A percentile compares a stretch with the other conserved stretches of the same genome.
Evolutionary conservation across 2,797 vertebrate species (phyloP).

Genomic region (Paramormyrops hopkinsi): DNA sequence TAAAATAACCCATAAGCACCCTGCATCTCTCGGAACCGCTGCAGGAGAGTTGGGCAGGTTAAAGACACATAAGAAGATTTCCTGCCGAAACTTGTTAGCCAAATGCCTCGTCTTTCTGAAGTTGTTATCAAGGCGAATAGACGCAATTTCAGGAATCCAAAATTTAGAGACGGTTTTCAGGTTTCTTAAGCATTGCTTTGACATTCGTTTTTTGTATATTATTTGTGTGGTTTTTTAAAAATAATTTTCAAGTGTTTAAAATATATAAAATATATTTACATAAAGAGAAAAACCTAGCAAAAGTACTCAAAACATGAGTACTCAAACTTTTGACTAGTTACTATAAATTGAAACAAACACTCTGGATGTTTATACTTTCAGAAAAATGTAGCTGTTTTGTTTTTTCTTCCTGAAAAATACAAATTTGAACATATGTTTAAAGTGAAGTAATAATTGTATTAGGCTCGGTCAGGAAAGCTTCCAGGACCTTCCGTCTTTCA

Average conservation of each 20-base stretch:
- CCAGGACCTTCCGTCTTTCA: not conserved
- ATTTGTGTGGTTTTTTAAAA: not conserved
- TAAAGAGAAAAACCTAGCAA: not conserved
- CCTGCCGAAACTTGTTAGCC: not conserved
- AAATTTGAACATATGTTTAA: not conserved
- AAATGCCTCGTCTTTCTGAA: not conserved
- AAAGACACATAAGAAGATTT: not conserved
- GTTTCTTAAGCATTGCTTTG: not conserved
- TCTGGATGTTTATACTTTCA: not conserved
- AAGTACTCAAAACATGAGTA: not conserved
- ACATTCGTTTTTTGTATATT: not conserved
- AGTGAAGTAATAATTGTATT: not conserved
- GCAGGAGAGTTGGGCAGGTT: not conserved
- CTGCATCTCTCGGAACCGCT: not conserved
- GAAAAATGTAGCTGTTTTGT: not conserved
- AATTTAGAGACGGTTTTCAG: not conserved
- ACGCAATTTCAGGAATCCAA: not conserved
- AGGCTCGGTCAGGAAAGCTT: not conserved
- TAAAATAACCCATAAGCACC: not conserved
- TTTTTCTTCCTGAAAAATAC: not conserved
- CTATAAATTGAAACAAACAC: not conserved
- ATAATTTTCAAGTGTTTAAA: not conserved
- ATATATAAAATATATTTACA: not conserved
- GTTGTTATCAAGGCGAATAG: not conserved
- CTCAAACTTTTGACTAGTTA: not conserved